phyloP scores from a whole-genome alignment of 2,113 vertebrate genomes.

The Callithrix jacchus region DNA sequence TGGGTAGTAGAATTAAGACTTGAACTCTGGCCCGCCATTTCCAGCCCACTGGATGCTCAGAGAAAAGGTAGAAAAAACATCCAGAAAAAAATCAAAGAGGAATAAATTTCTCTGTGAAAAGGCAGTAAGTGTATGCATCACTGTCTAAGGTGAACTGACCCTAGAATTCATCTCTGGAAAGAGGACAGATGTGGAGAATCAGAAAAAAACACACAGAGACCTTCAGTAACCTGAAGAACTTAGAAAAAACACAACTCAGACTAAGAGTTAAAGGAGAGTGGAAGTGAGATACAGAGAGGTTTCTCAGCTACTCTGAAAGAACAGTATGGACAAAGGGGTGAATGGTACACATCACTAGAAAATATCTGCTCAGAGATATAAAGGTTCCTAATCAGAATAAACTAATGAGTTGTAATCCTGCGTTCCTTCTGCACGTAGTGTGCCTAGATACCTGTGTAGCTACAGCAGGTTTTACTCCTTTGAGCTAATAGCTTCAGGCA shows the following conservation, averaged over 20 bases:
- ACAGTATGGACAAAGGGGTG: background rate
- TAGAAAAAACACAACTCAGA: background rate
- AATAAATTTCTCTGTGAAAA: background rate
- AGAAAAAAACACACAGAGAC: background rate
- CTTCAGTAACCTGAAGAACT: background rate
- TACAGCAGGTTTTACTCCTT: background rate
- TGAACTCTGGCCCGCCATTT: background rate
- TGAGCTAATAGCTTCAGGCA: background rate
- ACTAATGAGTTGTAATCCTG: background rate
- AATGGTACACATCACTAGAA: background rate
- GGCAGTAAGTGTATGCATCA: background rate
- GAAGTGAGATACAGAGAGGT: background rate
- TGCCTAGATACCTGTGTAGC: background rate
- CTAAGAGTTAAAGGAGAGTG: background rate
- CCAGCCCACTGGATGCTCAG: background rate
- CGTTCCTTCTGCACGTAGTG: too few species aligned
- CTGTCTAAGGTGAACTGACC: background rate
- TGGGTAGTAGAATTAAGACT: background rate
- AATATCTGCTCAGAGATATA: background rate
- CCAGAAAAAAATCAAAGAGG: background rate
- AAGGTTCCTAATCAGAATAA: background rate
- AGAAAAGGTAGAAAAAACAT: background rate
- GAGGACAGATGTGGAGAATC: background rate
- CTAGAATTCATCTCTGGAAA: background rate
- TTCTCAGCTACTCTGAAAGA: background rate